Evolutionary conservation across 1,140 invertebrate genomes (phyloP), one percentile per base, ranked within the genome.

Genomic region (Popillia japonica): DNA sequence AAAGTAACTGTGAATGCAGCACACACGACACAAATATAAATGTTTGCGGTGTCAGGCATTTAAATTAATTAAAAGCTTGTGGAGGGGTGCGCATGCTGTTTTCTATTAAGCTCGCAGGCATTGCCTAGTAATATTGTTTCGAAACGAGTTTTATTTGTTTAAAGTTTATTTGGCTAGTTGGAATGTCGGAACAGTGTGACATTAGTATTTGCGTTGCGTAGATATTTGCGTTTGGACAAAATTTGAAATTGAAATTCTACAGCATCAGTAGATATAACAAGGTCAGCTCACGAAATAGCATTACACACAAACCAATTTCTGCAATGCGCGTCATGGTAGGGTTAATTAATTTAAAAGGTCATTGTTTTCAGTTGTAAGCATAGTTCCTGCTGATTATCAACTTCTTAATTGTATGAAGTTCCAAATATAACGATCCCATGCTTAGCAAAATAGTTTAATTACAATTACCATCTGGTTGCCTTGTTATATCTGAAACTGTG

Each of bases 11-110:
- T 55, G n/a, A n/a, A 68, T 7, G 61, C 61, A 68, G 22, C 11
- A 20, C 59, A 34, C 27, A 68, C 61, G 11, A 14, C 11, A 34
- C 61, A 68, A 68, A 68, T 68, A 68, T 68, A 68, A 68, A 68
- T 68, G 61, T 68, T 68, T 68, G 61, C 27, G 27, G 61, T 68
- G 61, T 22, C 61, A 20, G 22, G 22, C 61, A 68, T 68, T 68
- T 68, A 68, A 68, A 68, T 68, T 68, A 68, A 68, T 68, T 68
- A 68, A 68, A 68, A 68, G 17, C 22, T 22, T 17, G 61, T 22
- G 22, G 61, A 27, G 20, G 11, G 61, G 61, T 27, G 8, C 14
- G 61, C 9, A 27, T 68, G 61, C 22, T 68, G 61, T 68, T 68
- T 34, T 68, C 61, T 68, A 68, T 68, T 68, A 17, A 68, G 27